Evolutionary conservation across 2,888 invertebrate genomes (phyloP), one percentile per base, ranked within the genome.

Genomic region (Nemoura dubitans): DNA sequence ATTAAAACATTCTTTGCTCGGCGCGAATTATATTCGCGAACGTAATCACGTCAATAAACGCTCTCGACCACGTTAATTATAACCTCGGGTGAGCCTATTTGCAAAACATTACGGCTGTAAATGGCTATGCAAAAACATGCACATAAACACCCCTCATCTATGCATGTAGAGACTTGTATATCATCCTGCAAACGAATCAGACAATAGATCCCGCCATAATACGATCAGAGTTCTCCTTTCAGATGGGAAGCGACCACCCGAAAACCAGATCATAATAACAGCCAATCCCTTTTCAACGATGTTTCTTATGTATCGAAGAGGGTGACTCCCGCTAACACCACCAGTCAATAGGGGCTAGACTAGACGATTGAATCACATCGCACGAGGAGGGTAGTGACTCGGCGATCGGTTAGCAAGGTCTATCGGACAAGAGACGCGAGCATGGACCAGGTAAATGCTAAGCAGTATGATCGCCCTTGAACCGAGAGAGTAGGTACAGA

Each of bases 391-490:
- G 59, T 59, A 59, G 59, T 59, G 59, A 59, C 26, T 28, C 27
- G n/a, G 81, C 81, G 81, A 81, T 26, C 26, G 80, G 26, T 28
- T 26, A 80, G 80, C 81, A 29, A 29, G 81, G 27, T 78, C 78
- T 28, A 28, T 78, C 78, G 26, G 78, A 14, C 78, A 28, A n/a
- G 78, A 28, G 59, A 59, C 59, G 59, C 59, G 59, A 59, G 59
- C 59, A 59, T 59, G 59, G 59, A 59, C 59, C 59, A 59, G 59
- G 59, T 59, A 59, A 59, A 59, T 59, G 59, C 16, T 59, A 59
- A 59, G 29, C 29, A 78, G 78, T 78, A 14, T 81, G 81, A 81
- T 81, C 81, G 81, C 29, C 81, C 81, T 81, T 81, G 81, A 81
- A 81, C 81, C 81, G 81, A 59, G 21, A 21, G 59, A 59, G 59